Percentiles rank a stretch among this genome's conserved stretches.
Evolutionary conservation across 2,797 vertebrate species (phyloP).

Genomic region (Columba guinea): DNA sequence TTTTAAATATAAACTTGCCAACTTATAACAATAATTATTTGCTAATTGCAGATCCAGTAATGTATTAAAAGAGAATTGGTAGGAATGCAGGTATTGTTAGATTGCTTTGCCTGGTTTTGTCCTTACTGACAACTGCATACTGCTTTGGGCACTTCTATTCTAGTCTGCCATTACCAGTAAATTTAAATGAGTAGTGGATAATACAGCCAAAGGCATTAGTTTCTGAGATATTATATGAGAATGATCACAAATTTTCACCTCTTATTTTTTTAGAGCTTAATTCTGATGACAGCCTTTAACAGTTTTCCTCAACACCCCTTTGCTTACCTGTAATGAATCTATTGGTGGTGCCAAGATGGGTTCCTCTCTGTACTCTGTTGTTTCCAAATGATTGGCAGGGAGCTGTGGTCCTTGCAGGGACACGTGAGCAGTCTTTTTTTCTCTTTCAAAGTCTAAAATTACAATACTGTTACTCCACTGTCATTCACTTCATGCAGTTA

Average conservation of each 20-base stretch:
- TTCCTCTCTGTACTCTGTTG: conserved; percentile 3
- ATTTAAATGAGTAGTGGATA: background rate
- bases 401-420: conserved; percentile 72
- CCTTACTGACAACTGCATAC: background rate
- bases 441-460: conserved; percentile 64
- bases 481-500: background rate
- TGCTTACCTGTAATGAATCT: conserved; percentile 69
- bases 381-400: conserved; percentile 51
- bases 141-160: background rate
- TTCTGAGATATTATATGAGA: background rate
- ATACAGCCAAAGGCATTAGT: background rate
- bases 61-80: background rate
- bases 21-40: background rate
- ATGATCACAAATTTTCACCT: background rate
- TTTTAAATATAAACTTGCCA: background rate
- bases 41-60: background rate
- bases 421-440: conserved; percentile 39
- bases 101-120: background rate
- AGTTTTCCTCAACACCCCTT: background rate
- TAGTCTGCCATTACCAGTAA: background rate
- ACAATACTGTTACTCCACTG: conserved; percentile 29
- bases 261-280: background rate
- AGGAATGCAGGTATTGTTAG: background rate
- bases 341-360: background rate
- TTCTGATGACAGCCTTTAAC: background rate